Evolutionary conservation across 2,888 invertebrate species (phyloP), one percentile per base, ranked within the genome.

Genomic region (Endomychus coccineus): DNA sequence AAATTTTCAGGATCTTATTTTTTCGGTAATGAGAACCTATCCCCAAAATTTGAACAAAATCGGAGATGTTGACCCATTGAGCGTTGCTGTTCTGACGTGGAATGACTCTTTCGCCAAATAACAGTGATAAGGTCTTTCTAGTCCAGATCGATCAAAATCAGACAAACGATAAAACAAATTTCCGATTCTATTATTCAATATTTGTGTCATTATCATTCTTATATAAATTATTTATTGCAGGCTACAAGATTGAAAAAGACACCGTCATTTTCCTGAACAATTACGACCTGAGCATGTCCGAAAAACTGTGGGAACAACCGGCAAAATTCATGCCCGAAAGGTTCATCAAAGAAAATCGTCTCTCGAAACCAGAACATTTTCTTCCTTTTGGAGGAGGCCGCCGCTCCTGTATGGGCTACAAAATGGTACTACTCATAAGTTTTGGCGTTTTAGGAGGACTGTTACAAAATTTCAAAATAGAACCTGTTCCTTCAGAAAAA

Each of bases 341-440:
- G 48, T 80, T 80, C 54, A 52, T 80, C n/a, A 65, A 64, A 36
- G 64, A 71, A 12, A 74, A 73, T 1, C 60, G 62, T 27, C 55
- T 80, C 9, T 51, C 66, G 3, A 80, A 79, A 49, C 79, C 80
- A 1, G 75, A 78, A 16, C 69, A 75, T 52, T 80, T 80, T 53
- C 58, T 80, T 12, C 80, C 80, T 0, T 80, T 80, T 56, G 77
- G 78, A 1, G 75, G 75, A 3, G 80, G 80, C 1, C 68, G 74
- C 42, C 63, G 80, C 22, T 75, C 77, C 17, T 80, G 80, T 57
- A 74, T 80, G 73, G 80, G 80, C 1, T 77, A 78, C 61, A 77
- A 76, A 54, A 67, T 80, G 64, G 77, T 79, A 1, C 75, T 77
- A 45, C 67, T 74, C 31, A 54, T 78, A 5, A 69, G 73, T 34